A percentile compares a stretch with the other conserved stretches of the same genome.
Conservation (phyloP, 2,797 vertebrate genomes). For the Lerista edwardsae region DNA sequence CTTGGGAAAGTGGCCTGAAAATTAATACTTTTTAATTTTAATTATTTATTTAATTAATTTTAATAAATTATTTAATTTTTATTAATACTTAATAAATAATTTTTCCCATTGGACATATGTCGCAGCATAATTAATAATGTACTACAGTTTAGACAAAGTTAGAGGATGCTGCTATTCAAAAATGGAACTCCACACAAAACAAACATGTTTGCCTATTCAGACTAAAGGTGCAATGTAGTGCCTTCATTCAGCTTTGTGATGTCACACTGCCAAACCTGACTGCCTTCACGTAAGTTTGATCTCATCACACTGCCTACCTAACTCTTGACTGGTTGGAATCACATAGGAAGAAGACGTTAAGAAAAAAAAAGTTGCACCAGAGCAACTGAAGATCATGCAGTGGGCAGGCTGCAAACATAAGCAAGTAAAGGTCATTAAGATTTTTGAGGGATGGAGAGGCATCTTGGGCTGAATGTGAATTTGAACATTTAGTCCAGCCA, state of each 20-base stretch:
- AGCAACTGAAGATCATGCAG: not conserved
- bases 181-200: no score
- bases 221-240: not conserved
- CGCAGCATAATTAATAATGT: not conserved
- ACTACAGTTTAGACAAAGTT: not conserved
- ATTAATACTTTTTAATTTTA: no score
- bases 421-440: not conserved
- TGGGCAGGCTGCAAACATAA: not conserved
- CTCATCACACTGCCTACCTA: no score
- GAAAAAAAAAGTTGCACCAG: no score
- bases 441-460: not conserved
- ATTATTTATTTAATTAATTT: no score
- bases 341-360: no score
- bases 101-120: no score
- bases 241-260: not conserved
- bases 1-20: no score
- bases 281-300: not conserved
- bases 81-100: no score
- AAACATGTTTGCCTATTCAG: not conserved
- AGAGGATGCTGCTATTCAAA: not conserved
- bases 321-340: no score
- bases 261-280: not conserved
- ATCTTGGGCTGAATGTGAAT: not conserved
- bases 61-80: no score
- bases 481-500: not conserved